Base-by-base conservation (phyloP, 2,113 vertebrate species). In the Syngnathus scovelli region DNA sequence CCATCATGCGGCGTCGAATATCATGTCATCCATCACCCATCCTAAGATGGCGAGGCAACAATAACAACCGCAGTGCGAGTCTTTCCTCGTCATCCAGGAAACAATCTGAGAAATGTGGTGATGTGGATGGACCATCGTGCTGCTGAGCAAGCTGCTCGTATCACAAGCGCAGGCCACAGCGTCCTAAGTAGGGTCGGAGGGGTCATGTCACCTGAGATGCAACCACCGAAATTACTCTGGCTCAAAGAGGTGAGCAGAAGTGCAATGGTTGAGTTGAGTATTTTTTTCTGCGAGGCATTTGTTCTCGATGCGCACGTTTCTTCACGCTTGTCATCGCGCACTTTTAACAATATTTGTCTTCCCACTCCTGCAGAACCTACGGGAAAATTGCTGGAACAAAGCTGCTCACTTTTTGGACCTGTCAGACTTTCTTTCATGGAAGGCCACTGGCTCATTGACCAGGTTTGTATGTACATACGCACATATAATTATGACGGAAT, bases 101-200 rank as follows among this genome's bases (percentile, higher is more conserved):
- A 92, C 66, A 63, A 36, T 33, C 77, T 79, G 1, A 91, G 90
- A 80, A 97, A 99, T n/a, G 78, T 96, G 79, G 91, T 99, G 64
- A 95, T 99, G 97, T 99, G 97, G 97, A 94, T 98, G 94, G 97
- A 99, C 78, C 96, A 99, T 79, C 92, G 96, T 13, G 95, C 95
- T 0, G 85, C 74, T 21, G 92, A 85, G 64, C 95, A 99, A 77
- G 95, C 94, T 0, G 51, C 88, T 33, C 90, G 80, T 38, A 98
- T 99, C 84, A 99, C 95, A 1, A 76, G 81, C 43, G 90, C 88
- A 0, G 87, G 88, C 4, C 95, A 99, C 78, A 60, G 64, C 0
- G 92, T 95, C 59, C 89, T 98, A 67, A 88, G 21, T 64, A 87
- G 88, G 0, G 92, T 99, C 0, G 97, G 97, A 0, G 97, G 96